phyloP scores from a whole-genome alignment of 2,113 vertebrate species.

The Anguilla rostrata region DNA sequence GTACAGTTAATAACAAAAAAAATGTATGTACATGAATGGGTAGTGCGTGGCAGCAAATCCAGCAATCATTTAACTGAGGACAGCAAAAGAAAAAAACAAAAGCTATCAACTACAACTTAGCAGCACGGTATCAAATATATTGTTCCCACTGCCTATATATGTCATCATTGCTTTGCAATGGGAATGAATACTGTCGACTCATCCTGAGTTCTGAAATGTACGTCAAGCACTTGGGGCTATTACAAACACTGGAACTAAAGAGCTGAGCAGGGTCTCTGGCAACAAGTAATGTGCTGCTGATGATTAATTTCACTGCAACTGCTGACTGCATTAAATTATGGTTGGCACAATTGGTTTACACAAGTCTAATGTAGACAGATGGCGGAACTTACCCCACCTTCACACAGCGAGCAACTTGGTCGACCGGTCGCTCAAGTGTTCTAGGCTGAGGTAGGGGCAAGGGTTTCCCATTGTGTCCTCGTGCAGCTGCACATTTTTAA shows the following conservation, averaged over 20 bases:
- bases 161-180: neutral
- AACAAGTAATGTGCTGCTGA: neutral
- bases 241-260: neutral
- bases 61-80: neutral
- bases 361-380: neutral
- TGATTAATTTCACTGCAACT: neutral
- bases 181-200: neutral
- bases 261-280: neutral
- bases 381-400: neutral
- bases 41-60: neutral
- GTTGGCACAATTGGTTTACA: neutral
- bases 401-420: too few relatives aligned
- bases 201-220: neutral
- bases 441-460: too few relatives aligned
- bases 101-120: neutral
- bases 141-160: neutral
- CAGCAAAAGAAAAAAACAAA: neutral
- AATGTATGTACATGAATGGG: neutral
- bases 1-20: neutral
- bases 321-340: neutral
- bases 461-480: too few relatives aligned
- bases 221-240: neutral
- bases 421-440: too few relatives aligned
- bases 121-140: neutral
- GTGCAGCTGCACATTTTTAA: too few relatives aligned